phyloP scores from a whole-genome alignment of 2,113 vertebrate species.

The Proteles cristata region DNA sequence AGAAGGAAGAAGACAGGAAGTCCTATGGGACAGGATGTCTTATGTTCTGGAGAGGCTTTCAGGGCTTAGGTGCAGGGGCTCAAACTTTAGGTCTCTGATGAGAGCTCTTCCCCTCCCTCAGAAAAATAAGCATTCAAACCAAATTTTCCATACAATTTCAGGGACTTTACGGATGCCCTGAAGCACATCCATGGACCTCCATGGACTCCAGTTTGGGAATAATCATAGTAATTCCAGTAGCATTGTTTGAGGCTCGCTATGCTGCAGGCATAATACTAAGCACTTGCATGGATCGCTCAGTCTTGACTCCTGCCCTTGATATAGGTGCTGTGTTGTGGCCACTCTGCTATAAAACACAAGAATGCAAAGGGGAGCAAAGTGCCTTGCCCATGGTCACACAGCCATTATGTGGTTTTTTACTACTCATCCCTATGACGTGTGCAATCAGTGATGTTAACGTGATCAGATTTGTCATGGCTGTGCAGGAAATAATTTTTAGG shows the following conservation, averaged over 20 bases:
- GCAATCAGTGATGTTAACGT: background rate
- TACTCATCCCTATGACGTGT: background rate
- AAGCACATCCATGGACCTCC: slow-evolving; percentile 7
- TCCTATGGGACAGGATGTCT: background rate
- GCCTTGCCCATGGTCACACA: background rate
- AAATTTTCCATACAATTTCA: slow-evolving; percentile 23
- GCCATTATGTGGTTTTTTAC: background rate
- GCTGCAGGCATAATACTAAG: background rate
- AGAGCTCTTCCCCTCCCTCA: background rate
- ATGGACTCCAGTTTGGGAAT: slow-evolving; percentile 31
- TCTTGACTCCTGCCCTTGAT: background rate
- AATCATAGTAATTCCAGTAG: background rate
- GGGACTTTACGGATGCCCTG: background rate
- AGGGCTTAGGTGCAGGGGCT: background rate
- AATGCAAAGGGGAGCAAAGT: background rate
- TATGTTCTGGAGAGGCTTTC: background rate
- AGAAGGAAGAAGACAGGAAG: background rate
- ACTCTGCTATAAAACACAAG: background rate
- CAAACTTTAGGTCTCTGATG: background rate
- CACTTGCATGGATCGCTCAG: background rate
- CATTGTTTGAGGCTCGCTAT: background rate
- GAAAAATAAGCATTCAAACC: background rate
- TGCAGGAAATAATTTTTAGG: background rate
- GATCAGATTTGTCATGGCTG: background rate
- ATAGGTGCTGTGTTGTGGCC: background rate